Evolutionary conservation across 2,113 vertebrate species (phyloP), one percentile per base, ranked within the genome.

Genomic region (Mustela nigripes): DNA sequence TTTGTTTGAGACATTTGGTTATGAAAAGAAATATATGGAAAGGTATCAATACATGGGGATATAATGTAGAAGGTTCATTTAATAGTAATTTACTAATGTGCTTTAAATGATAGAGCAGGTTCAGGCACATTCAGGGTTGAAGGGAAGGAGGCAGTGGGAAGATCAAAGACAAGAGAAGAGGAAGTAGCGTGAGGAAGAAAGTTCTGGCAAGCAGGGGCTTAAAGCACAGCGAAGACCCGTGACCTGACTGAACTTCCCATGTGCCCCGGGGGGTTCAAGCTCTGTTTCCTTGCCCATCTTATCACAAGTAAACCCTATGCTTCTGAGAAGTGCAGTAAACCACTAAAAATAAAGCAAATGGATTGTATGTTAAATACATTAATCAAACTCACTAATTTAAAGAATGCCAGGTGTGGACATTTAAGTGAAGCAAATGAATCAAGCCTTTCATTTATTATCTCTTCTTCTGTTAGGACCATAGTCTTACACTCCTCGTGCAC

Each of bases 91-190:
- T 78, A 56, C 53, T 33, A 53, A 89, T 22, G 81, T 76, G 60
- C 69, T 93, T 89, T 42, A 74, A 73, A 83, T 56, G 60, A 71
- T 50, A 45, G 67, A 10, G 67, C 63, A 63, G 16, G n/a, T 73
- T 82, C 67, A 39, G 28, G 45, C 89, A 39, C 28, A 45, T 93
- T 98, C 88, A 85, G 90, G 69, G 65, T 28, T 39, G 62, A 94
- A 50, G 12, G 67, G n/a, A 92, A 83, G 26, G 79, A 95, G 69
- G 36, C 82, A 78, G 31, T 48, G 50, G 71, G 14, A 95, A 73
- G 76, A 88, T 87, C 88, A 92, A 91, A 97, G 91, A 91, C 9
- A 36, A 94, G 33, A 42, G 28, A 60, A 22, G 50, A 50, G 76
- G 42, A 91, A 89, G 21, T 56, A 14, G 58, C 69, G 19, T 11